Base-by-base conservation (phyloP, 2,888 invertebrate genomes). In the Callinectes sapidus region DNA sequence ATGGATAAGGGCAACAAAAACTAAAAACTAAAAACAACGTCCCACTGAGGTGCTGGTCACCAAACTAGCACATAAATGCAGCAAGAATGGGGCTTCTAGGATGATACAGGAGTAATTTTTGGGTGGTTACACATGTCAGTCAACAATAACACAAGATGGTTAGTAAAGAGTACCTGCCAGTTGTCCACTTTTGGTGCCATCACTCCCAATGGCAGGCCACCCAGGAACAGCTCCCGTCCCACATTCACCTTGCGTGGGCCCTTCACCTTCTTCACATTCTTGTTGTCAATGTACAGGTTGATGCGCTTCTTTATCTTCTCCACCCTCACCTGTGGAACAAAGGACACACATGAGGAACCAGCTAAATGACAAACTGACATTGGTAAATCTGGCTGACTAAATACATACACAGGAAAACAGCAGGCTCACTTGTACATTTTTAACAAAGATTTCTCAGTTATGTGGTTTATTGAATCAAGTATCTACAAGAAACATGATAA, bases 201-300 rank as follows among this genome's bases (percentile, higher is more conserved):
- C 1, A 89, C 48, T 35, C 66, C 90, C 2, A 91, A 55, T 23
- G 93, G 93, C 32, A 93, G 87, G 28, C 93, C 89, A 35, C 93
- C 93, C 28, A 93, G 81, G 87, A 93, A 91, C 54, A 93, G 35
- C 85, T 90, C 89, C 42, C 90, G 42, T 3, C 93, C 93, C 5
- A 93, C 91, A 61, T 93, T 93, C 28, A 93, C 71, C 90, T 91
- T 92, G 35, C 91, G 87, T 6, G 92, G 92, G 5, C 77, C 94
- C 61, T 92, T 91, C 54, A 90, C 91, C 23, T 87, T 90, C 87
- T 90, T 91, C 32, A 91, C 90, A 28, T 89, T 39, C 71, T 92
- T 91, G 28, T 71, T 89, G 66, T 94, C 94, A 39, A 94, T 86
- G n/a, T 87, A 85, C 23, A 94, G 89, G 55, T 35, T 54, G 32